Conservation (phyloP, 2,888 invertebrate species). For the Drosophila diplacantha region DNA sequence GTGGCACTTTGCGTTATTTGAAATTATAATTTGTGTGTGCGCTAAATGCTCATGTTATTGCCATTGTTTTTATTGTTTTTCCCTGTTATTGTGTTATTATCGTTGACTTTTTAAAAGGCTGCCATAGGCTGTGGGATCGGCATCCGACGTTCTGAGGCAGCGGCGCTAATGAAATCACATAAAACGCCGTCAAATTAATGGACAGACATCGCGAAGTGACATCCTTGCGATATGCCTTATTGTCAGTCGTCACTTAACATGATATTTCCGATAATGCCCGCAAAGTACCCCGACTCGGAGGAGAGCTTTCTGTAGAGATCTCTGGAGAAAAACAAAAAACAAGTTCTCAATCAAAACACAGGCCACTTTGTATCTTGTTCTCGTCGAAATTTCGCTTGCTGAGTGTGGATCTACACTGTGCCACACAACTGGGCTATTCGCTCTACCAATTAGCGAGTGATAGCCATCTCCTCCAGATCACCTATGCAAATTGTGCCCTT, state of each 20-base stretch:
- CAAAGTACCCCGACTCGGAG: slow-evolving; percentile 19
- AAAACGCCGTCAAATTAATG: slow-evolving; percentile 53
- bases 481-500: slow-evolving; percentile 30
- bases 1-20: slow-evolving; percentile 67
- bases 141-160: slow-evolving; percentile 35
- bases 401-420: slow-evolving; percentile 50
- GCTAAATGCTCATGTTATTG: slow-evolving; percentile 62
- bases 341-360: slow-evolving; percentile 60
- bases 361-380: slow-evolving; percentile 55
- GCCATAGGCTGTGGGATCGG: slow-evolving; percentile 14
- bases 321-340: slow-evolving; percentile 35
- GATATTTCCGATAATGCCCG: slow-evolving; percentile 48
- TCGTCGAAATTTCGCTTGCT: slow-evolving; percentile 44
- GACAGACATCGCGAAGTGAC: slow-evolving; percentile 56
- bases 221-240: slow-evolving; percentile 65
- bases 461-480: slow-evolving; percentile 19
- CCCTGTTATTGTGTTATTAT: slow-evolving; percentile 18
- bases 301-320: slow-evolving; percentile 15
- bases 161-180: slow-evolving; percentile 62
- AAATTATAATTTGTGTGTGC: slow-evolving; percentile 70
- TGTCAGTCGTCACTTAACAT: slow-evolving; percentile 34
- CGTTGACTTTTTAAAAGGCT: slow-evolving; percentile 33
- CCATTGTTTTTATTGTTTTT: slow-evolving; percentile 35
- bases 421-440: slow-evolving; percentile 30
- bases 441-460: slow-evolving; percentile 25